Conservation (phyloP, 2,888 invertebrate genomes). For the Steinernema hermaphroditum region DNA sequence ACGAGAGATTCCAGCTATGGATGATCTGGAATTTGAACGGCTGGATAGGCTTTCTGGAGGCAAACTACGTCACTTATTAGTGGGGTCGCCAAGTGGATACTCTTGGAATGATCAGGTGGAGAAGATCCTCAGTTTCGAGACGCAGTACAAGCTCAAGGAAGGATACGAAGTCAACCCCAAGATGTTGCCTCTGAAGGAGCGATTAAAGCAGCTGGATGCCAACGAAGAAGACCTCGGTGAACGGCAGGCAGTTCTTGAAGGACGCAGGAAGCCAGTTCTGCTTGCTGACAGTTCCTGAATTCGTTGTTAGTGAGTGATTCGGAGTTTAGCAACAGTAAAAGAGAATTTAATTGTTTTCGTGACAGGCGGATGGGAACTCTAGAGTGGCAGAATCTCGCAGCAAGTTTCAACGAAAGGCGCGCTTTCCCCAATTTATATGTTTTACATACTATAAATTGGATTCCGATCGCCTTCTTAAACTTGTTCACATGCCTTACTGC, state of each 20-base stretch:
- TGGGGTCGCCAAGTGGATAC: constrained; percentile 66
- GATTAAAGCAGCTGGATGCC: constrained; percentile 38
- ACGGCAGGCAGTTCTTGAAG: neutral
- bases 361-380: too few relatives aligned
- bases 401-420: too few relatives aligned
- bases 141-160: constrained; percentile 44
- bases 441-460: too few relatives aligned
- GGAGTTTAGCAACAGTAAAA: neutral
- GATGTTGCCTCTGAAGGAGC: constrained; percentile 57
- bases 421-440: too few relatives aligned
- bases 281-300: neutral
- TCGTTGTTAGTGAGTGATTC: neutral
- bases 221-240: neutral
- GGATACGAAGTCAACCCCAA: constrained; percentile 55
- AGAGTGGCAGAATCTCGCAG: too few relatives aligned
- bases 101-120: constrained; percentile 64
- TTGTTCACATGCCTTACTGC: too few relatives aligned
- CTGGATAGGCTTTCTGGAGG: constrained; percentile 60
- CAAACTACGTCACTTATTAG: constrained; percentile 62
- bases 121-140: constrained; percentile 57
- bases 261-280: constrained; percentile 5
- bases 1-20: constrained; percentile 61
- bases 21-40: constrained; percentile 58
- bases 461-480: too few relatives aligned
- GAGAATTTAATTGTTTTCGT: neutral